Base-by-base conservation (phyloP, 2,888 invertebrate genomes). In the Archips crataeganus region DNA sequence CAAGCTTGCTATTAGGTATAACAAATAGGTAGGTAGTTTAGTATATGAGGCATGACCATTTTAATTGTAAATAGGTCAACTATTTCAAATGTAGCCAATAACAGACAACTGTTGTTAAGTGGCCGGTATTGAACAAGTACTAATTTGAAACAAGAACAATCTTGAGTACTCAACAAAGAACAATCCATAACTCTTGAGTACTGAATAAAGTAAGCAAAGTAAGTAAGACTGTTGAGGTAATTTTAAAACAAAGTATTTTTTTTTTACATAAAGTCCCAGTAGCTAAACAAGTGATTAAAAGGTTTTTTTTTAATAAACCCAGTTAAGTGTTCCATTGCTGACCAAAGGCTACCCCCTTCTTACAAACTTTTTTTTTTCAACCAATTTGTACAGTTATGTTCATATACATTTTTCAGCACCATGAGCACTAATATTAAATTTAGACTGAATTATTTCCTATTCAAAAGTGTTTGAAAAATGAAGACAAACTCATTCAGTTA, bases 381-480 rank as follows among this genome's bases (percentile, higher is more conserved):
- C 39, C 3, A 39, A 39, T 36, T 36, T 4, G 39, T 11, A 11
- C 11, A 45, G 11, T 45, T 3, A 9, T 45, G 11, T 10, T 13
- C 47, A n/a, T 2, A 49, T 2, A 49, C 8, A 8, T n/a, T 49
- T 15, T 49, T 32, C 23, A 49, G 8, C 47, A 42, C 9, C 42
- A 42, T 11, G 45, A 10, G 0, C 2, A 10, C 3, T 3, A 11
- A 45, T 2, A n/a, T 6, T 3, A n/a, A 49, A 39, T 39, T 4
- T 39, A 6, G 39, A 6, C 49, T n/a, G 2, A 45, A 32, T 39
- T 3, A 59, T 69, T 60, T 74, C 69, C 69, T 69, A 64, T 69
- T 74, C 6, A 63, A 73, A 68, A 67, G 65, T 49, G n/a, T 49
- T 49, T 4, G 5, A 6, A 64, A 64, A 64, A 34, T 49, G 64